phyloP scores from a whole-genome alignment of 2,797 vertebrate species.

The Catostomus latipinnis region DNA sequence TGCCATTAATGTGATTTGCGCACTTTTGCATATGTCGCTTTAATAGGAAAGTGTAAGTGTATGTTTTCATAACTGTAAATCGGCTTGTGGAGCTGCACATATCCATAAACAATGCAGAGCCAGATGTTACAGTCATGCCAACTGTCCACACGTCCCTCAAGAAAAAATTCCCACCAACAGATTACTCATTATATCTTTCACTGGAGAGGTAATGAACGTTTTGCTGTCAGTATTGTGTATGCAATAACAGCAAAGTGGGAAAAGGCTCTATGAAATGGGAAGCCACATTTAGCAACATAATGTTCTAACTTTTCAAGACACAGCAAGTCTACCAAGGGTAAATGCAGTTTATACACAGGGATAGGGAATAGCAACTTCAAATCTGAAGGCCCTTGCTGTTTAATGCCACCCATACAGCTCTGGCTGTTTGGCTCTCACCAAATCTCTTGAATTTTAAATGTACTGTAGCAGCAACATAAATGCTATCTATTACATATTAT shows the following conservation, averaged over 20 bases:
- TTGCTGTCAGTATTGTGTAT: constrained; percentile 42
- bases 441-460: not conserved
- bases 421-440: not conserved
- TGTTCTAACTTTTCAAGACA: constrained; percentile 36
- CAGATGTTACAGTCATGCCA: constrained; percentile 22
- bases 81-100: no score
- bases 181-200: constrained; percentile 68
- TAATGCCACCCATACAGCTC: not conserved
- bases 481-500: not conserved
- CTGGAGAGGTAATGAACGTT: constrained; percentile 67
- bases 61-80: no score
- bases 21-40: not conserved
- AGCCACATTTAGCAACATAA: constrained; percentile 56
- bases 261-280: constrained; percentile 47
- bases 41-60: constrained; percentile 12
- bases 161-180: constrained; percentile 50
- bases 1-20: not conserved
- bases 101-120: not conserved
- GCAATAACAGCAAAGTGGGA: constrained; percentile 55
- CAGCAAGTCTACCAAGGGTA: not conserved
- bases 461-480: not conserved
- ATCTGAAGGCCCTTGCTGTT: not conserved
- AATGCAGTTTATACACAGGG: not conserved
- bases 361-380: constrained; percentile 1
- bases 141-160: constrained; percentile 56